Evolutionary conservation across 1,140 invertebrate species (phyloP), one percentile per base, ranked within the genome.

Genomic region (Pantala flavescens): DNA sequence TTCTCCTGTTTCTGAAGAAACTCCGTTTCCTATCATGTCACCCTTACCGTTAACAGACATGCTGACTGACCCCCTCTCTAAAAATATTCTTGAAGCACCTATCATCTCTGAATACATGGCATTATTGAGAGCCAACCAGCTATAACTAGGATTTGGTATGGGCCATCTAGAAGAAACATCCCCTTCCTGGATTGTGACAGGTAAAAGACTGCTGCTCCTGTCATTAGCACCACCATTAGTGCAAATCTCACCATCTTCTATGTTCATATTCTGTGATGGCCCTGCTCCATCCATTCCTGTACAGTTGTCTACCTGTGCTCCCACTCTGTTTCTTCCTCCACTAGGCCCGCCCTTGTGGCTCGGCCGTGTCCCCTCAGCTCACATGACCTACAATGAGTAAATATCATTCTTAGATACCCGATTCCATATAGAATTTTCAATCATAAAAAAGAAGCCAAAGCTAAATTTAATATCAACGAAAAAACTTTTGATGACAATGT

Each of bases 331-430:
- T 77, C 78, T 80, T 72, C 75, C 78, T 10, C 9, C 9, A 10
- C 9, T 75, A 74, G 77, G 72, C 73, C 76, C 28, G 74, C 78
- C 74, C 28, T 23, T 24, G 75, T 74, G 74, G 80, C 80, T 77
- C 79, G 79, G 72, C 55, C 73, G 73, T 70, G 73, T 49, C 73
- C 84, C 82, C 83, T 85, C 84, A 80, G 83, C 84, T 85, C 84
- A 85, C 86, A 88, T 88, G 78, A 88, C 87, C 84, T 87, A 80
- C 28, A 36, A 36, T 9, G 9, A 5, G 9, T 71, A 83, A 55
- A 36, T 36, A 5, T 36, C 9, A 5, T 36, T 5, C 28, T 36
- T 36, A 36, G 28, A 36, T 5, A 9, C 28, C 9, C 2, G 2
- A 5, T 36, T 5, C 9, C 28, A 36, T 2, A 5, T 2, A 36